These are phyloP conservation scores for Turdus rufiventris DNA, from an alignment of 2,113 vertebrate genomes.

Conservation along the genomic window DNA sequence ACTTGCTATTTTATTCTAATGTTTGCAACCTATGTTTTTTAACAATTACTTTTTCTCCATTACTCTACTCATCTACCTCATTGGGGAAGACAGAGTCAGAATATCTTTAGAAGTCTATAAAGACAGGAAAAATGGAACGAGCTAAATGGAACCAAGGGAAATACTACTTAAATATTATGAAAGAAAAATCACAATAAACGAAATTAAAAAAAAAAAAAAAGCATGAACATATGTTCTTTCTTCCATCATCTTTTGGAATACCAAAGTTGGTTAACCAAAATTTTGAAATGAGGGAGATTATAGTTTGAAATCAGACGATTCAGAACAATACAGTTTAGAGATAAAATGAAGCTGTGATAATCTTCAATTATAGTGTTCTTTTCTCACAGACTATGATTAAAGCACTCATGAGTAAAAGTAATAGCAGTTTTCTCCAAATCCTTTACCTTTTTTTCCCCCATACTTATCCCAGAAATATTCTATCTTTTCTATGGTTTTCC, in stretches of 20 bases:
- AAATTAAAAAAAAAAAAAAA: not conserved
- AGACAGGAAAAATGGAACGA: not conserved
- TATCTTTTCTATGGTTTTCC: not conserved
- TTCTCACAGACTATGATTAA: not conserved
- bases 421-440: not conserved
- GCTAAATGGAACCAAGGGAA: not conserved
- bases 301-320: not conserved
- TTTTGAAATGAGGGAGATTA: not conserved
- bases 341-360: not conserved
- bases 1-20: not conserved
- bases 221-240: not conserved
- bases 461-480: not conserved
- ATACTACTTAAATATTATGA: not conserved
- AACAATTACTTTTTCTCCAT: not conserved
- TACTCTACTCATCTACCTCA: not conserved
- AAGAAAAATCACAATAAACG: fast-evolving
- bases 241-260: not conserved
- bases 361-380: not conserved
- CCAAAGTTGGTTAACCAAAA: not conserved
- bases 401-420: not conserved
- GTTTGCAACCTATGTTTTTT: not conserved
- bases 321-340: not conserved
- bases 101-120: not conserved
- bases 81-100: not conserved
- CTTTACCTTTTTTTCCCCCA: not conserved